Percentiles rank a stretch among this genome's conserved stretches.
phyloP scores from a whole-genome alignment of 2,888 invertebrate genomes.

The Drosophila trichaetosa region DNA sequence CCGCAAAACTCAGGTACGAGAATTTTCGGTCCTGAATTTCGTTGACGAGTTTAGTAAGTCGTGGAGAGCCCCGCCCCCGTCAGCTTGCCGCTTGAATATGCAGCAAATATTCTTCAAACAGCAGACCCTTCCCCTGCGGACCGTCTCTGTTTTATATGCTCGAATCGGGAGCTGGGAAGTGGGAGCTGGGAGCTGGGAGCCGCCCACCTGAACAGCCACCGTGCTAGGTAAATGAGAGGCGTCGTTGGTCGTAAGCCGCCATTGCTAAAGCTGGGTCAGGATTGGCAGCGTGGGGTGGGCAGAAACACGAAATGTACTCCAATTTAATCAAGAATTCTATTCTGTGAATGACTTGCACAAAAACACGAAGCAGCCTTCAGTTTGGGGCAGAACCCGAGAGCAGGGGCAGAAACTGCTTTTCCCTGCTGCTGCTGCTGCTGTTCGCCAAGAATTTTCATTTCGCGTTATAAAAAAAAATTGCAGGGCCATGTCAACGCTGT shows the following conservation, averaged over 20 bases:
- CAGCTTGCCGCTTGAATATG: constrained; percentile 64
- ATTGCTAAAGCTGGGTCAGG: constrained; percentile 15
- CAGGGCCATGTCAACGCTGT: constrained; percentile 38
- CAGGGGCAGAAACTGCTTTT: constrained; percentile 22
- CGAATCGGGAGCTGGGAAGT: constrained; percentile 21
- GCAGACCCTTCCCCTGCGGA: constrained; percentile 30
- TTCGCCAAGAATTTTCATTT: constrained; percentile 64
- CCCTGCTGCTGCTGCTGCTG: constrained; percentile 3
- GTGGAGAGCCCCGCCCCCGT: constrained; percentile 13
- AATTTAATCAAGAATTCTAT: constrained; percentile 82
- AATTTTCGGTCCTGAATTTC: constrained; percentile 59
- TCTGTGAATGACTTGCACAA: constrained; percentile 80
- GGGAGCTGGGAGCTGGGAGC: constrained; percentile 10
- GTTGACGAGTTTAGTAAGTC: constrained; percentile 20
- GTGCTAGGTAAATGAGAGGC: constrained; percentile 62
- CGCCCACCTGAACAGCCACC: constrained; percentile 58
- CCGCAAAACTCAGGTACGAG: constrained; percentile 67
- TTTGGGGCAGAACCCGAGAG: constrained; percentile 6
- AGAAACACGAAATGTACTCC: constrained; percentile 78
- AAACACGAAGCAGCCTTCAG: constrained; percentile 60
- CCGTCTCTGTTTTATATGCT: constrained; percentile 64
- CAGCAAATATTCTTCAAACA: constrained; percentile 77
- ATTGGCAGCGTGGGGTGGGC: neutral
- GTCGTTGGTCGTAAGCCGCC: constrained; percentile 52
- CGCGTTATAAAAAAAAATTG: constrained; percentile 47